Conservation (phyloP, 1,140 invertebrate species). For the Branchinecta lynchi region DNA sequence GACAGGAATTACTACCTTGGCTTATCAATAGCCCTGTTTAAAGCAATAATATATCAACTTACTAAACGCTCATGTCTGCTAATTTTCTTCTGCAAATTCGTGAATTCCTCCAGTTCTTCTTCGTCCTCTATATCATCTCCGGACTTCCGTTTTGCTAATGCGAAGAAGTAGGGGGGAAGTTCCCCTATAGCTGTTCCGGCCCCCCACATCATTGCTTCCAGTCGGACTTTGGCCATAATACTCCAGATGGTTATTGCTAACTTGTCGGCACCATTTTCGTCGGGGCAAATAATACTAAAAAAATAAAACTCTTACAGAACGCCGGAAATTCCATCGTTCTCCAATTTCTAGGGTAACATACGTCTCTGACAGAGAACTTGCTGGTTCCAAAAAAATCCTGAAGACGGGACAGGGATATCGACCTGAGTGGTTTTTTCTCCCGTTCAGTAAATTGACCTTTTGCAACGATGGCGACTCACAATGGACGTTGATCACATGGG, state of each 20-base stretch:
- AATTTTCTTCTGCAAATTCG: conserved; percentile 19
- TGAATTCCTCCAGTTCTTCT: conserved; percentile 27
- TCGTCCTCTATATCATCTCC: conserved; percentile 38
- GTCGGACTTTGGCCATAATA: conserved; percentile 90
- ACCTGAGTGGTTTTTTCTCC: too few relatives aligned
- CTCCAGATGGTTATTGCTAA: conserved; percentile 53
- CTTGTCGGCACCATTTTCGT: conserved; percentile 40
- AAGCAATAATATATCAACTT: conserved; percentile 17
- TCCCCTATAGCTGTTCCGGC: conserved; percentile 93
- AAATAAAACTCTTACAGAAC: too few relatives aligned
- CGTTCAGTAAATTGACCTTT: too few relatives aligned
- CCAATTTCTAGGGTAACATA: too few relatives aligned
- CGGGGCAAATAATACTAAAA: conserved; percentile 52
- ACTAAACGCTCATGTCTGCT: conserved; percentile 14
- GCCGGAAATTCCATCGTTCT: too few relatives aligned
- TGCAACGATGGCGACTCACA: too few relatives aligned
- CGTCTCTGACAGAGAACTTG: too few relatives aligned
- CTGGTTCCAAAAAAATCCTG: too few relatives aligned
- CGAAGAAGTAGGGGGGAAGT: conserved; percentile 93
- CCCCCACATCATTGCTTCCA: conserved; percentile 96
- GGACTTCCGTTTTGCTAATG: conserved; percentile 68
- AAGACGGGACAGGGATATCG: too few relatives aligned
- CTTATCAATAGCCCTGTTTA: neutral
- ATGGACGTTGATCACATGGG: too few relatives aligned
- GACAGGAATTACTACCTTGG: too few relatives aligned